Percentiles rank a stretch among this genome's conserved stretches.
phyloP scores from a whole-genome alignment of 2,888 invertebrate genomes.

The Drosophila peninsularis region DNA sequence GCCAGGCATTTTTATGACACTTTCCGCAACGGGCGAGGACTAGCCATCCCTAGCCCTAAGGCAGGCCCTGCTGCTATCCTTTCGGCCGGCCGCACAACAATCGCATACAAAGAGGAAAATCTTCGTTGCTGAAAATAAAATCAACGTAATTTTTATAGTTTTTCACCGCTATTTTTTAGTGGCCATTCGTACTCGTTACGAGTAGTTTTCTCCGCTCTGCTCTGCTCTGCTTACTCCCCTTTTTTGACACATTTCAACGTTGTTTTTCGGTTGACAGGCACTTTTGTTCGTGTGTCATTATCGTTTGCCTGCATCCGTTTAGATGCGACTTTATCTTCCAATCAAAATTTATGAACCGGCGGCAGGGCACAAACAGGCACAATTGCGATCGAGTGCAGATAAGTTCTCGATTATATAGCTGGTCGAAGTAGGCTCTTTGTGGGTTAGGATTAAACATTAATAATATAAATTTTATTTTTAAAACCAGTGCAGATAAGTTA shows the following conservation, averaged over 20 bases:
- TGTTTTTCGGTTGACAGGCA: slow-evolving; percentile 66
- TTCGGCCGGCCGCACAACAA: slow-evolving; percentile 27
- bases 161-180: slow-evolving; percentile 63
- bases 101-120: slow-evolving; percentile 49
- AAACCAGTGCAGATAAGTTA: neutral
- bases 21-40: slow-evolving; percentile 62
- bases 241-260: slow-evolving; percentile 69
- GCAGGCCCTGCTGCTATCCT: slow-evolving; percentile 34
- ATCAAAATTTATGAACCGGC: slow-evolving; percentile 61
- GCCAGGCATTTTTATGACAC: slow-evolving; percentile 69
- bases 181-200: slow-evolving; percentile 30
- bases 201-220: slow-evolving; percentile 36
- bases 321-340: slow-evolving; percentile 10
- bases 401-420: slow-evolving; percentile 5
- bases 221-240: slow-evolving; percentile 44
- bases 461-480: neutral
- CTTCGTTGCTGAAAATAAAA: slow-evolving; percentile 75
- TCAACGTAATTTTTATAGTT: slow-evolving; percentile 76
- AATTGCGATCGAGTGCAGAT: slow-evolving; percentile 43
- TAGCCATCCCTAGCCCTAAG: slow-evolving; percentile 44
- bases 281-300: slow-evolving; percentile 75
- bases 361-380: slow-evolving; percentile 38
- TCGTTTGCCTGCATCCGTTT: slow-evolving; percentile 54
- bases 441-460: neutral
- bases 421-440: neutral